A percentile compares a stretch with the other conserved stretches of the same genome.
Conservation (phyloP, 35 echinoderm and acorn worm genomes). For the Amphiura filiformis region DNA sequence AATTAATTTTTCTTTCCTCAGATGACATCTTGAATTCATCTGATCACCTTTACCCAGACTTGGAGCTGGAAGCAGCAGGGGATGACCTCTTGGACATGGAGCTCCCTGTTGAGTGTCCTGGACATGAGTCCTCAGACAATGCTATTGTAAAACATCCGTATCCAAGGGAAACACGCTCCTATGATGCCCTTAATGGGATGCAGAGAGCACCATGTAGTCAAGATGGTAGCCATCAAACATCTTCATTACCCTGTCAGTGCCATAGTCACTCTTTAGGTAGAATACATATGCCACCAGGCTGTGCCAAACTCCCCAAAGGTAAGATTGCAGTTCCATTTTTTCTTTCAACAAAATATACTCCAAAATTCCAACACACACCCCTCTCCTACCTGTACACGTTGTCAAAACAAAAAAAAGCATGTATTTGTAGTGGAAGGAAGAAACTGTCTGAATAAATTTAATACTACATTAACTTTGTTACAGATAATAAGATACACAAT, state of each 20-base stretch:
- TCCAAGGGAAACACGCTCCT: neutral
- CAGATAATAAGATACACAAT: too few relatives aligned
- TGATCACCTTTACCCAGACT: neutral
- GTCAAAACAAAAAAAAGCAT: too few relatives aligned
- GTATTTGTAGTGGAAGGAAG: too few relatives aligned
- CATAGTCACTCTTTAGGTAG: constrained; percentile 5
- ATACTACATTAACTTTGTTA: too few relatives aligned
- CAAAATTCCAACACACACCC: too few relatives aligned
- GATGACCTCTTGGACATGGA: neutral
- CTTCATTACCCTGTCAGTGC: neutral
- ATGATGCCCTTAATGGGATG: neutral
- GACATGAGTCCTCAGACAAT: neutral
- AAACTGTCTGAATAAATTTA: too few relatives aligned
- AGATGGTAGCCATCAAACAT: too few relatives aligned
- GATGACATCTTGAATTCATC: constrained; percentile 5
- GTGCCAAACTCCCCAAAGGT: neutral
- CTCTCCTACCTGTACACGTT: too few relatives aligned
- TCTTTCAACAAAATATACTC: too few relatives aligned
- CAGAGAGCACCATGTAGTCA: neutral
- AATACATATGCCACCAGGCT: neutral
- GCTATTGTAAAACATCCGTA: neutral
- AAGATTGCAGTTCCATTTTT: neutral
- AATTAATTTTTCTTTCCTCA: neutral
- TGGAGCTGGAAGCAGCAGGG: neutral
- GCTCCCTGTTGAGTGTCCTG: neutral